phyloP scores from a whole-genome alignment of 2,113 vertebrate species.

The Heliornis fulica region DNA sequence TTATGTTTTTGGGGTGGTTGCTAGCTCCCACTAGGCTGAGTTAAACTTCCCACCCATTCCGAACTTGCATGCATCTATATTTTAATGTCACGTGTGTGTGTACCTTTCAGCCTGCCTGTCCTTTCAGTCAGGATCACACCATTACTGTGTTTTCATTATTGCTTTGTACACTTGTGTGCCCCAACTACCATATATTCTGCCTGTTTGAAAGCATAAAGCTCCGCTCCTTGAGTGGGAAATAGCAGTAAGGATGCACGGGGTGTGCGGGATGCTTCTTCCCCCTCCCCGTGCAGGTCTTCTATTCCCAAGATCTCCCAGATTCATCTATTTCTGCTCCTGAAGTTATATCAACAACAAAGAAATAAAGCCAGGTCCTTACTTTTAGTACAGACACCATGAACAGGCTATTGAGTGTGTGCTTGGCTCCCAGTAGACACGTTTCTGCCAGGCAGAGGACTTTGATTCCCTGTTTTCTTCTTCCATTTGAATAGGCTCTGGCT shows the following conservation, averaged over 20 bases:
- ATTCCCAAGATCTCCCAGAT: background rate
- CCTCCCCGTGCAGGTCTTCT: fast-evolving
- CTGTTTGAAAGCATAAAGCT: background rate
- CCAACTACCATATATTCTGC: background rate
- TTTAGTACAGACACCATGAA: slow-evolving; percentile 37
- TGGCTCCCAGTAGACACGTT: background rate
- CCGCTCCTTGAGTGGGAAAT: background rate
- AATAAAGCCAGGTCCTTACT: slow-evolving; percentile 45
- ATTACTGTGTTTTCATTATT: background rate
- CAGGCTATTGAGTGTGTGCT: background rate
- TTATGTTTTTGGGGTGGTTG: background rate
- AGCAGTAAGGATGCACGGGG: background rate
- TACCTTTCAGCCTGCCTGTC: background rate
- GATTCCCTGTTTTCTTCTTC: background rate
- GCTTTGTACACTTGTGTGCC: background rate
- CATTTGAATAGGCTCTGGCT: background rate
- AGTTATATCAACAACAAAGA: slow-evolving; percentile 35
- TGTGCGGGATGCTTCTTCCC: background rate
- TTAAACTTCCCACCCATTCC: background rate
- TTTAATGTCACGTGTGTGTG: background rate
- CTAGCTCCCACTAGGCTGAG: background rate
- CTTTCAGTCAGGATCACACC: background rate
- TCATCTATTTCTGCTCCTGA: background rate
- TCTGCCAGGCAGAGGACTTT: slow-evolving; percentile 9
- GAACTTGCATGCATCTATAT: background rate